A percentile compares a stretch with the other conserved stretches of the same genome.
These are phyloP conservation scores for Coleophora flavipennella DNA, from an alignment of 2,888 invertebrate species.

Conservation along the genomic window DNA sequence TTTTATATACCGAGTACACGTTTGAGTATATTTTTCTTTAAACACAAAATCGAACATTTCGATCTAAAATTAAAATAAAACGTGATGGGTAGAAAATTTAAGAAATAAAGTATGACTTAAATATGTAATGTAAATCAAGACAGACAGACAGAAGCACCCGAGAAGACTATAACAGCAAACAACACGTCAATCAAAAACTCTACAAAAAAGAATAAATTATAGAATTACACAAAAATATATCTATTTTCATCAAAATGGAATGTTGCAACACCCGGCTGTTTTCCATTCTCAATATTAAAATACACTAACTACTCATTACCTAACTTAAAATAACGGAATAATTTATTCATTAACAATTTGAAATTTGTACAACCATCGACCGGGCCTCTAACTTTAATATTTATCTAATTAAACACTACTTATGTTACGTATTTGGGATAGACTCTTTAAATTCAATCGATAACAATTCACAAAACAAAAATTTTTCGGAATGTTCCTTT, in stretches of 20 bases:
- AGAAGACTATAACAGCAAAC: conserved; percentile 43
- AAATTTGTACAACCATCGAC: conserved; percentile 61
- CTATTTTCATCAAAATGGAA: conserved; percentile 35
- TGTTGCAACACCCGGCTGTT: conserved; percentile 45
- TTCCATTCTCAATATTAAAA: conserved; percentile 35
- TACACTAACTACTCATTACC: conserved; percentile 46
- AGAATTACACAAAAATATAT: conserved; percentile 44
- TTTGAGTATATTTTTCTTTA: conserved; percentile 14
- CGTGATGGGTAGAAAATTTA: neutral
- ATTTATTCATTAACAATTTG: conserved; percentile 59
- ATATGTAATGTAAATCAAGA: too few species aligned
- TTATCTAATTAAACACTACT: conserved; percentile 43
- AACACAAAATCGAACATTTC: conserved; percentile 1
- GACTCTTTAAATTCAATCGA: conserved; percentile 62
- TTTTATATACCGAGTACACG: too few species aligned
- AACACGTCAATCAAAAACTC: conserved; percentile 54
- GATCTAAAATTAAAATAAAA: too few species aligned
- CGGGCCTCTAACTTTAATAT: conserved; percentile 51
- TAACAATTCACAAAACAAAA: conserved; percentile 55
- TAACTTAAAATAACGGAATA: conserved; percentile 50
- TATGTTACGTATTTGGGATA: conserved; percentile 69
- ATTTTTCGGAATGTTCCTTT: conserved; percentile 29
- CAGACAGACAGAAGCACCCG: conserved; percentile 40
- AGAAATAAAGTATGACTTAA: too few species aligned
- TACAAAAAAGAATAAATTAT: conserved; percentile 63